These are phyloP conservation scores for Haemorhous mexicanus DNA, from an alignment of 2,113 vertebrate species.

Conservation along the genomic window DNA sequence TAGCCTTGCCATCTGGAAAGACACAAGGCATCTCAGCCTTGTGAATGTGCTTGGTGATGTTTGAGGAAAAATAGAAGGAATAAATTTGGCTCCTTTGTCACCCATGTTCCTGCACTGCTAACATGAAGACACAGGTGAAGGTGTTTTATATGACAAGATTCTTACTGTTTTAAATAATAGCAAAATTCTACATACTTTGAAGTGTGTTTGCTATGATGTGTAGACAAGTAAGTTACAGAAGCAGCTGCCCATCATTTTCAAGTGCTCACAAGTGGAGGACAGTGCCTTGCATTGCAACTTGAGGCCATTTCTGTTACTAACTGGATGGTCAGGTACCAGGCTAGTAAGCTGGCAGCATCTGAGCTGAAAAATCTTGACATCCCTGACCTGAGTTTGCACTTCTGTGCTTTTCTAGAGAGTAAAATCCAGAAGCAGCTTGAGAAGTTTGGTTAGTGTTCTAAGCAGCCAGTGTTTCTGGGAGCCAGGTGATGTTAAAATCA, in stretches of 20 bases:
- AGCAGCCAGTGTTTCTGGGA: not conserved
- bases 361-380: not conserved
- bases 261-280: not conserved
- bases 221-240: not conserved
- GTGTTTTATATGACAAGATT: not conserved
- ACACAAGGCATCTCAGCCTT: not conserved
- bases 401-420: not conserved
- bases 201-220: not conserved
- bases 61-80: not conserved
- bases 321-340: not conserved
- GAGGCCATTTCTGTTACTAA: not conserved
- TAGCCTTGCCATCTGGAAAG: not conserved
- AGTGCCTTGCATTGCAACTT: no score
- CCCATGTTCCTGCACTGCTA: not conserved
- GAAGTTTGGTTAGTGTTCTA: not conserved
- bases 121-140: not conserved
- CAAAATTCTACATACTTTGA: not conserved
- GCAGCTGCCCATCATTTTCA: not conserved
- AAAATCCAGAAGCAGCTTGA: not conserved
- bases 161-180: not conserved
- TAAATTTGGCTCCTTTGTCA: not conserved
- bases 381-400: not conserved
- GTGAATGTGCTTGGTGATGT: not conserved
- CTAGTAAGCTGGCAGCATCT: not conserved
- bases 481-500: not conserved